Conservation (phyloP, 2,888 invertebrate genomes). For the Caenorhabditis sp. region DNA sequence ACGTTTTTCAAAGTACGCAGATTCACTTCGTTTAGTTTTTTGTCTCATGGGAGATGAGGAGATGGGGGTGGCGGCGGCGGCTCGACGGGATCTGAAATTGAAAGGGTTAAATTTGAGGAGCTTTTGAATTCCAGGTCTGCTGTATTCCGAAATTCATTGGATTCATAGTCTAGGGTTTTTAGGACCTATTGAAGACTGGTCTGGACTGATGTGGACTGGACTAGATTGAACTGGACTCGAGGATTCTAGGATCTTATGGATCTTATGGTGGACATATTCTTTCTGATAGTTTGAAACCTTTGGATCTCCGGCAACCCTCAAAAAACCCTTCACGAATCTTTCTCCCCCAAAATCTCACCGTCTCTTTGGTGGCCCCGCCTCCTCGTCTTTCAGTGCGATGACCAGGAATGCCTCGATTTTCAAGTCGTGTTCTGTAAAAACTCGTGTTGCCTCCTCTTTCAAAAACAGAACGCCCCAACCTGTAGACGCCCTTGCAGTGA, state of each 20-base stretch:
- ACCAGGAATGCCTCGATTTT: conserved; percentile 62
- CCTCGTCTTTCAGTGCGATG: conserved; percentile 47
- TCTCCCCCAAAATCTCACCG: conserved; percentile 32
- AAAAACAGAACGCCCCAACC: not conserved
- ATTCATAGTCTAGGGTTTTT: too few relatives aligned
- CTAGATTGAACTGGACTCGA: too few relatives aligned
- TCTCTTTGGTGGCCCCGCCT: conserved; percentile 42
- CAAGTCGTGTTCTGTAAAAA: conserved; percentile 36
- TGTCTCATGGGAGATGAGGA: conserved; percentile 51
- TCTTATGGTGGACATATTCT: too few relatives aligned
- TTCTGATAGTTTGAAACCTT: too few relatives aligned
- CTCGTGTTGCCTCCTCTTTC: not conserved
- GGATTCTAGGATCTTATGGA: too few relatives aligned
- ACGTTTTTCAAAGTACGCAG: conserved; percentile 64
- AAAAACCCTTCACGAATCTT: too few relatives aligned
- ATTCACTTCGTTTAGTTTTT: conserved; percentile 53
- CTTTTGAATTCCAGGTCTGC: too few relatives aligned
- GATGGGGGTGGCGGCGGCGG: conserved; percentile 39
- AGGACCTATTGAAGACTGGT: too few relatives aligned
- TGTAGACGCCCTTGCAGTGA: conserved; percentile 48
- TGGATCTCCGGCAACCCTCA: too few relatives aligned
- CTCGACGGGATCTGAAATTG: conserved; percentile 57
- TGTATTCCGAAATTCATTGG: too few relatives aligned
- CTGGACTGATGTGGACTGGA: too few relatives aligned
- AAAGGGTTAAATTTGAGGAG: too few relatives aligned